Evolutionary conservation across 64 coral and sea anemone species (phyloP).

Genomic region (Porites lutea): DNA sequence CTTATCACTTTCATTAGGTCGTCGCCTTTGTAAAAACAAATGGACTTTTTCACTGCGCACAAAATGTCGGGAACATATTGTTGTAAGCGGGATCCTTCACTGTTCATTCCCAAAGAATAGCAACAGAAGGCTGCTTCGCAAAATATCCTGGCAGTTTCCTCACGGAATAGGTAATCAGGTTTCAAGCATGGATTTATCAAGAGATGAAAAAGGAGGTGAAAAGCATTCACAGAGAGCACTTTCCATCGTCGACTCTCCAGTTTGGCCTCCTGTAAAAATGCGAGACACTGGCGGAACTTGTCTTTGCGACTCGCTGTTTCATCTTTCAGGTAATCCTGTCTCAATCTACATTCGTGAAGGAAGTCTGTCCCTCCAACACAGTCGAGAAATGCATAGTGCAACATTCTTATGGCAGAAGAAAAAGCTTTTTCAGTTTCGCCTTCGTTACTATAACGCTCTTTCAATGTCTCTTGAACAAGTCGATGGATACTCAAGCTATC

Average conservation of each 20-base stretch:
- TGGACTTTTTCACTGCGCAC: not conserved
- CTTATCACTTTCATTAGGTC: not conserved
- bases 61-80: not conserved
- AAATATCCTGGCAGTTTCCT: slow-evolving; percentile 31
- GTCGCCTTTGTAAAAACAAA: not conserved
- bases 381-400: not conserved
- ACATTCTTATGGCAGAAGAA: not conserved
- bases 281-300: too few species aligned
- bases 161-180: not conserved
- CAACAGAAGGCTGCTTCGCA: slow-evolving; percentile 25
- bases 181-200: not conserved
- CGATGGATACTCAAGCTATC: not conserved
- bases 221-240: slow-evolving; percentile 8
- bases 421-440: slow-evolving; percentile 2
- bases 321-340: too few species aligned
- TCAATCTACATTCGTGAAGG: not conserved
- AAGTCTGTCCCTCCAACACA: not conserved
- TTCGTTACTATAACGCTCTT: not conserved
- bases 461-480: slow-evolving; percentile 9
- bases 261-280: not conserved
- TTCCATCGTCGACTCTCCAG: slow-evolving; percentile 11
- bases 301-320: too few species aligned
- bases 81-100: slow-evolving; percentile 1
- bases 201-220: not conserved
- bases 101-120: not conserved